Base-by-base conservation (phyloP, 2,797 vertebrate genomes). In the Furcifer pardalis region DNA sequence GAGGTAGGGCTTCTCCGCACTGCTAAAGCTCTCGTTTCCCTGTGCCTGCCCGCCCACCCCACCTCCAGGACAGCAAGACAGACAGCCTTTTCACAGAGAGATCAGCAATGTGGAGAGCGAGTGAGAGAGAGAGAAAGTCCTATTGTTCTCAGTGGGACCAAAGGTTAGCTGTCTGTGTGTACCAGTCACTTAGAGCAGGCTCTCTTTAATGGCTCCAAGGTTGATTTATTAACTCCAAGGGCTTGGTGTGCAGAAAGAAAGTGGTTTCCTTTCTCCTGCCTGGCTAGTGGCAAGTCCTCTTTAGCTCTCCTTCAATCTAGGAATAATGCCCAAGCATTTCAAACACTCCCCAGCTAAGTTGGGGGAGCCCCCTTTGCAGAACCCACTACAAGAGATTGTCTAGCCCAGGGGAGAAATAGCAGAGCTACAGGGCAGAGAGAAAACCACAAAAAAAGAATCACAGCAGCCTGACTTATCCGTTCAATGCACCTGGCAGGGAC, bases 191-290 rank as follows among this genome's bases (percentile, higher is more conserved):
- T 77, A 46, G 35, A 71, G 79, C n/a, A 73, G 62, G 65, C 23
- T 82, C 40, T 62, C 15, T 63, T 81, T 86, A 77, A 86, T 77
- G 65, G 52, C 79, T 81, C 65, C 74, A 63, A 62, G 52, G 84
- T 71, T 86, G 73, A 86, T 86, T 82, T 71, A 86, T 82, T 86
- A 86, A 86, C 84, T 82, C 42, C 65, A 74, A 73, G 71, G 68
- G 65, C 56, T 63, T 23, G 27, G 56, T 60, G 77, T 60, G 79
- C 79, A 76, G 79, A 77, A 81, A 77, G 35, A 77, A 35, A 60
- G 63, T n/a, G 4, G 25, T 77, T 77, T 77, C n/a, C 32, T 81
- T 77, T 71, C 65, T 71, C 15, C 71, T 65, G 65, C 59, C 82
- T 71, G 56, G 63, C 46, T 68, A 56, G 32, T 13, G 32, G 44